These are phyloP conservation scores for Ceratothoa steindachneri DNA, from an alignment of 2,888 invertebrate genomes.

Conservation along the genomic window DNA sequence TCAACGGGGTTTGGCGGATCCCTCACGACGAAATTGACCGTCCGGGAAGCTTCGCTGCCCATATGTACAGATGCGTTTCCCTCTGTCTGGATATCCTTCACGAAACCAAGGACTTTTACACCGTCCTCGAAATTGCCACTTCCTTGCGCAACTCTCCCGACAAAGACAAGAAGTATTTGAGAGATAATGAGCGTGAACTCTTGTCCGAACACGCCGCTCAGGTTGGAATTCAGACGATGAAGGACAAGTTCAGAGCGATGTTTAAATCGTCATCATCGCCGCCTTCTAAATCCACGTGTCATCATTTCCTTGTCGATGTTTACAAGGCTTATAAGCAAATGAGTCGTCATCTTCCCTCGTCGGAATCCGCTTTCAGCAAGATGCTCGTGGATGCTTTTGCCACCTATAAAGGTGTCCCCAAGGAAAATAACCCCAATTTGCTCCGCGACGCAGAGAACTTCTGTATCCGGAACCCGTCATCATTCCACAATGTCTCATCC, in stretches of 20 bases:
- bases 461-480: constrained; percentile 24
- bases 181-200: constrained; percentile 76
- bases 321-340: constrained; percentile 53
- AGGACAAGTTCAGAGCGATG: constrained; percentile 36
- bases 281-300: constrained; percentile 49
- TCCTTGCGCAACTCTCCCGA: constrained; percentile 78
- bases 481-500: background rate
- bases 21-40: constrained; percentile 85
- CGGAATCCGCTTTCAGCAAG: constrained; percentile 34
- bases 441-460: constrained; percentile 36
- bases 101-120: constrained; percentile 72
- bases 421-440: constrained; percentile 26
- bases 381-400: constrained; percentile 30
- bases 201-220: constrained; percentile 74
- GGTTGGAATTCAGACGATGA: constrained; percentile 57
- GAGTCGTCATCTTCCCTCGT: constrained; percentile 31
- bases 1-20: constrained; percentile 83
- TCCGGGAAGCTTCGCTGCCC: constrained; percentile 83
- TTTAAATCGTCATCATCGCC: constrained; percentile 47
- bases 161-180: constrained; percentile 77
- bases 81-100: constrained; percentile 75
- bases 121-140: constrained; percentile 71
- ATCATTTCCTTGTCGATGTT: constrained; percentile 58
- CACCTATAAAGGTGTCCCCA: constrained; percentile 18
- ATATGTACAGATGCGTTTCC: constrained; percentile 78